These are phyloP conservation scores for Phrynocephalus forsythii DNA, from an alignment of 2,797 vertebrate species.

Conservation along the genomic window DNA sequence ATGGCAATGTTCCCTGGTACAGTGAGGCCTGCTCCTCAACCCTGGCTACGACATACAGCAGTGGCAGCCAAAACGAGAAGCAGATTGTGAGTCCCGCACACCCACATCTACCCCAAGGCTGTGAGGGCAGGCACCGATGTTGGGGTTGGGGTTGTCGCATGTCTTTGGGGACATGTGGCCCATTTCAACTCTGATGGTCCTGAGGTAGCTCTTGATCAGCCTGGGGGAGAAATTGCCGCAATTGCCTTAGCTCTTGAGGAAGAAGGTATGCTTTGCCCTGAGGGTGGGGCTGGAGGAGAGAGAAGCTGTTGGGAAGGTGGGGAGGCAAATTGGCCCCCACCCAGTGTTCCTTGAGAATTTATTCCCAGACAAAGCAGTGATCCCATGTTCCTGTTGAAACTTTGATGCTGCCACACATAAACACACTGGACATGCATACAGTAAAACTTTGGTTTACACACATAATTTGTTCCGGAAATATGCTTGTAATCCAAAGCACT, in stretches of 20 bases:
- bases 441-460: no score
- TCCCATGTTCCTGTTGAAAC: no score
- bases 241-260: not conserved
- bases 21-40: slow-evolving; percentile 98
- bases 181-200: not conserved
- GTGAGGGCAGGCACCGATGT: fast-evolving
- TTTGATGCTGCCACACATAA: no score
- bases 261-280: not conserved
- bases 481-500: no score
- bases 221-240: not conserved
- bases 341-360: no score
- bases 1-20: slow-evolving; percentile 96
- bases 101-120: fast-evolving
- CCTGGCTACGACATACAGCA: slow-evolving; percentile 96
- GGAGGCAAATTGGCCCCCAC: no score
- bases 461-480: no score
- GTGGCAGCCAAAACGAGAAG: slow-evolving; percentile 94
- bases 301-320: no score
- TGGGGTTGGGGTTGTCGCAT: not conserved
- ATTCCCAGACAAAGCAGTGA: no score
- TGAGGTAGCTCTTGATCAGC: not conserved
- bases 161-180: no score
- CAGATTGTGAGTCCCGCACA: slow-evolving; percentile 88
- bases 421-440: no score
- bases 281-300: not conserved